phyloP scores from a whole-genome alignment of 1,140 invertebrate genomes.

The Meloidogyne floridensis region DNA sequence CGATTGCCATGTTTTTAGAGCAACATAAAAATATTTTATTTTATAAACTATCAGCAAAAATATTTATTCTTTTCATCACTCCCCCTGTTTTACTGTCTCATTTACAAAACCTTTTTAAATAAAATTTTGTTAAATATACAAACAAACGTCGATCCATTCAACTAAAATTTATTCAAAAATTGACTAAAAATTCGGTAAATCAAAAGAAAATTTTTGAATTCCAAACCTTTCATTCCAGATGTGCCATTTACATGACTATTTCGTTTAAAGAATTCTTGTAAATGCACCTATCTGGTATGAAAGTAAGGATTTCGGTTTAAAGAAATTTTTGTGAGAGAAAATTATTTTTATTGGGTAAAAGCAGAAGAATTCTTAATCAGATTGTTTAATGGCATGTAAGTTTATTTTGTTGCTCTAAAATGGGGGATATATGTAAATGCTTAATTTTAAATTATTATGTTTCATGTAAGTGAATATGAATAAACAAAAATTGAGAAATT shows the following conservation, averaged over 20 bases:
- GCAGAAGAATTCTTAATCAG: too few species aligned
- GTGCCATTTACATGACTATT: conserved; percentile 23
- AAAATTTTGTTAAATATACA: background rate
- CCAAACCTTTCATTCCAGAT: conserved; percentile 22
- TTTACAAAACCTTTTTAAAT: background rate
- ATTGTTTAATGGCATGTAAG: too few species aligned
- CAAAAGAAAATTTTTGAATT: background rate
- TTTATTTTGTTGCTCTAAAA: too few species aligned
- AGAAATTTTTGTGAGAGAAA: background rate
- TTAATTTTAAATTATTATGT: too few species aligned
- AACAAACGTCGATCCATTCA: background rate
- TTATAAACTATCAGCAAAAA: background rate
- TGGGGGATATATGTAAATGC: too few species aligned
- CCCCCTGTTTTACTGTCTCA: conserved; percentile 1
- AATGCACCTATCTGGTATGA: conserved; percentile 28
- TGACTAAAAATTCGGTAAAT: too few species aligned
- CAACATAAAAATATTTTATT: background rate
- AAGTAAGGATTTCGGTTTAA: background rate
- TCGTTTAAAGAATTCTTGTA: background rate
- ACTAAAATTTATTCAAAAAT: background rate
- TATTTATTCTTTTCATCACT: conserved; percentile 6
- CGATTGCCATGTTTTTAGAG: conserved; percentile 4
- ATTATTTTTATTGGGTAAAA: too few species aligned
- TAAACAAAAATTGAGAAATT: too few species aligned
- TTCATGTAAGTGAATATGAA: too few species aligned